Conservation (phyloP, 2,797 vertebrate species). For the Myiothlypis chrysogaster region DNA sequence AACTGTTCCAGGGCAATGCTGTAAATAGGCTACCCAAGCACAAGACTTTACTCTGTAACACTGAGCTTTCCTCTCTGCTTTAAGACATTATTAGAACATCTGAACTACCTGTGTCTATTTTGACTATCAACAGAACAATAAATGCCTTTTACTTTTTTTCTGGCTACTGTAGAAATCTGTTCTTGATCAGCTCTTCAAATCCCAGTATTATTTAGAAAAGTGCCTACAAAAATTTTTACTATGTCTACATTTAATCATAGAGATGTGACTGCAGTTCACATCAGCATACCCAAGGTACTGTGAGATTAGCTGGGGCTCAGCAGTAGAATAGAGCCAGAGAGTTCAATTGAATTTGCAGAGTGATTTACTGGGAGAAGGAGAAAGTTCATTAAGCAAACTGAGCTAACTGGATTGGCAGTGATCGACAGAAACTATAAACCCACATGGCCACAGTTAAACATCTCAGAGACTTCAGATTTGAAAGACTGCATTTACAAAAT, state of each 20-base stretch:
- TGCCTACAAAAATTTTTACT: not conserved
- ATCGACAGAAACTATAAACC: not conserved
- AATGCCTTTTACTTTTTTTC: not conserved
- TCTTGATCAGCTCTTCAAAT: not conserved
- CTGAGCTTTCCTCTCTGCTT: not conserved
- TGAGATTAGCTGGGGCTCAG: not conserved
- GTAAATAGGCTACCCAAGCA: not conserved
- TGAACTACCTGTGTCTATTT: not conserved
- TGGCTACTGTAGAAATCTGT: not conserved
- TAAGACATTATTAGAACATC: not conserved
- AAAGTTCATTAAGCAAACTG: conserved; percentile 21
- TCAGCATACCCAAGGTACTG: not conserved
- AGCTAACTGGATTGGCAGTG: conserved; percentile 17
- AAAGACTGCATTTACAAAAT: not conserved
- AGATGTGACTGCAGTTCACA: not conserved
- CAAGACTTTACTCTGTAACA: not conserved
- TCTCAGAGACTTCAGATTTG: not conserved
- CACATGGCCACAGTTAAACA: not conserved
- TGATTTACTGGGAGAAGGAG: not conserved
- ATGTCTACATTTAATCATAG: not conserved
- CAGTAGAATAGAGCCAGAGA: not conserved
- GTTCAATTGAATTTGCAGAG: conserved; percentile 23
- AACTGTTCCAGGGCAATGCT: not conserved
- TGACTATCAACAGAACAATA: not conserved
- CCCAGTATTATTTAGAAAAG: not conserved